phyloP scores from a whole-genome alignment of 92 coral and sea anemone species.

The Phenganax marumi region DNA sequence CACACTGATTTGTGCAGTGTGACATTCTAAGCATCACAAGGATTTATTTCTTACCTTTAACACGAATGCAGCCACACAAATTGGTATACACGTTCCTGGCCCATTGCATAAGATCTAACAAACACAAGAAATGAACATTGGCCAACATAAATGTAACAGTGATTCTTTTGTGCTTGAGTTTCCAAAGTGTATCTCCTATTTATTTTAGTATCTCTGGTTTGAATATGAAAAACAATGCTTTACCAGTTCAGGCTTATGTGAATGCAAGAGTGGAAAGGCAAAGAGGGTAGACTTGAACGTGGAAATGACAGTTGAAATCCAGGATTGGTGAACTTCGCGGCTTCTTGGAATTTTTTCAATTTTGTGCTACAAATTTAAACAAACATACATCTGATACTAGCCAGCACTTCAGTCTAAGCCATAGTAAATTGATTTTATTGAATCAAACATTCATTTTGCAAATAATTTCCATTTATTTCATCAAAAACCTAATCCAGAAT shows the following conservation, averaged over 20 bases:
- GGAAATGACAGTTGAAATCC: constrained; percentile 69
- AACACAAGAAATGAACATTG: background rate
- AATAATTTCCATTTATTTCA: no score
- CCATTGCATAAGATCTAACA: constrained; percentile 87
- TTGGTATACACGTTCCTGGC: constrained; percentile 95
- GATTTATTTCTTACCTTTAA: constrained; percentile 61
- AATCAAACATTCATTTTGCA: no score
- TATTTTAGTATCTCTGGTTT: no score
- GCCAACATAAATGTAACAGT: background rate
- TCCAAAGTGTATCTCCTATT: no score
- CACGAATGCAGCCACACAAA: constrained; percentile 76
- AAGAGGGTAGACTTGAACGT: constrained; percentile 69
- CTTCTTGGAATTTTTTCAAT: constrained; percentile 80
- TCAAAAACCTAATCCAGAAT: no score
- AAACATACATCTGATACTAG: background rate
- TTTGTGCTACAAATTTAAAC: constrained; percentile 45
- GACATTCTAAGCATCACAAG: background rate
- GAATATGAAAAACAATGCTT: background rate
- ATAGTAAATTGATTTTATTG: no score
- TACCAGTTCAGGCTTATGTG: constrained; percentile 87
- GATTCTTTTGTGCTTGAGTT: no score
- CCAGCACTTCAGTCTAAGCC: no score
- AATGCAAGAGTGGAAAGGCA: constrained; percentile 76
- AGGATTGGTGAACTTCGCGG: constrained; percentile 88
- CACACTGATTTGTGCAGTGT: background rate